Evolutionary conservation across 1,140 invertebrate species (phyloP), one percentile per base, ranked within the genome.

Genomic region (Lethrus apterus): DNA sequence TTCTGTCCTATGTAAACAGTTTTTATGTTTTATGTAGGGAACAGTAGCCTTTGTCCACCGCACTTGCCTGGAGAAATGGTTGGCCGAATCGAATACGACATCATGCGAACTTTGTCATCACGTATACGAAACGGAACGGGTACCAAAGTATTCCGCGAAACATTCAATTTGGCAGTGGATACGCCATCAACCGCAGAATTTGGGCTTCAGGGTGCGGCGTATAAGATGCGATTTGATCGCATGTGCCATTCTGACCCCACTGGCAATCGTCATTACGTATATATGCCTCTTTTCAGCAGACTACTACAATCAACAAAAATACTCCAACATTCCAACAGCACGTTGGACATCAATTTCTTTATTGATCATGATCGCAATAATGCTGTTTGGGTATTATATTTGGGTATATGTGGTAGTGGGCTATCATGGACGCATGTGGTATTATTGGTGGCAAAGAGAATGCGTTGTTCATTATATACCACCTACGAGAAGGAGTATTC

Each of bases 51-150:
- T 77, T 43, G 76, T 85, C 18, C 83, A 86, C 65, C 62, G 75
- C 42, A 64, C 69, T 11, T 86, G 83, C 60, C 64, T 86, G 31
- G 82, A 85, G 65, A 71, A 72, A 50, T 86, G 83, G 83, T 68
- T 86, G 42, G 71, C 76, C 47, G 73, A 78, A 57, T 75, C 75
- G 3, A 73, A 72, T 45, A 72, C 73, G 9, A 72, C 70, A 21
- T 65, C 69, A 44, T 81, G 79, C 65, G 79, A 81, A 66, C 66
- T 81, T 13, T 81, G 79, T 54, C 68, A 75, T 14, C 70, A 73
- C 46, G 68, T 73, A 41, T 79, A 76, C 50, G 53, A 65, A 36
- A 71, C 70, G 5, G 61, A 67, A 54, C 52, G 65, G 41, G 56
- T 55, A 4, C 59, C 60, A 18, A 60, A 56, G 44, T 67, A 60